phyloP scores from a whole-genome alignment of 1,140 invertebrate genomes.

The Luehdorfia chinensis region DNA sequence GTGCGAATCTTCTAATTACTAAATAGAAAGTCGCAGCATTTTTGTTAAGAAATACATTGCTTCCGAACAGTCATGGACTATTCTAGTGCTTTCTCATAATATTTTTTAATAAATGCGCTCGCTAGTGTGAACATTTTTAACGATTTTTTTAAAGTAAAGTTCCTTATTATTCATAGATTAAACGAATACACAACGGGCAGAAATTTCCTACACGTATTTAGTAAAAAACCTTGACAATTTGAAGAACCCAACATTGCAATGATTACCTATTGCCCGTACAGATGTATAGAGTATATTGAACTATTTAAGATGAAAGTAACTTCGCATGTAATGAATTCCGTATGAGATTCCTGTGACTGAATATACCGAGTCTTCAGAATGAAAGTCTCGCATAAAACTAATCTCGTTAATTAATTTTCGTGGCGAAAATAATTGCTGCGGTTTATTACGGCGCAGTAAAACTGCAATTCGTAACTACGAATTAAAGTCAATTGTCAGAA shows the following conservation, averaged over 20 bases:
- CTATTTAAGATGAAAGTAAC: slow-evolving; percentile 67
- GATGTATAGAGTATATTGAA: no score
- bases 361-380: slow-evolving; percentile 29
- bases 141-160: no score
- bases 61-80: slow-evolving; percentile 39
- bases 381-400: slow-evolving; percentile 32
- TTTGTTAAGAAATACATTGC: slow-evolving; percentile 40
- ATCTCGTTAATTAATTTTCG: slow-evolving; percentile 47
- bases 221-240: no score
- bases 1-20: slow-evolving; percentile 68
- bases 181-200: no score
- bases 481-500: slow-evolving; percentile 19
- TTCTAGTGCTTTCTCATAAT: no score
- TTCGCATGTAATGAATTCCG: slow-evolving; percentile 49
- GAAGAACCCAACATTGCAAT: no score
- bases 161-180: no score
- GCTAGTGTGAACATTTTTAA: no score
- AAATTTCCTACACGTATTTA: no score
- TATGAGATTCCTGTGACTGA: slow-evolving; percentile 35
- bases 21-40: slow-evolving; percentile 57
- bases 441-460: slow-evolving; percentile 20
- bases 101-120: no score
- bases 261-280: no score
- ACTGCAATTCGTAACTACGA: slow-evolving; percentile 18
- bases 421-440: slow-evolving; percentile 34